Percentiles rank a stretch among this genome's conserved stretches.
Conservation (phyloP, 2,797 vertebrate genomes). For the Enteromius thamalakanensis region DNA sequence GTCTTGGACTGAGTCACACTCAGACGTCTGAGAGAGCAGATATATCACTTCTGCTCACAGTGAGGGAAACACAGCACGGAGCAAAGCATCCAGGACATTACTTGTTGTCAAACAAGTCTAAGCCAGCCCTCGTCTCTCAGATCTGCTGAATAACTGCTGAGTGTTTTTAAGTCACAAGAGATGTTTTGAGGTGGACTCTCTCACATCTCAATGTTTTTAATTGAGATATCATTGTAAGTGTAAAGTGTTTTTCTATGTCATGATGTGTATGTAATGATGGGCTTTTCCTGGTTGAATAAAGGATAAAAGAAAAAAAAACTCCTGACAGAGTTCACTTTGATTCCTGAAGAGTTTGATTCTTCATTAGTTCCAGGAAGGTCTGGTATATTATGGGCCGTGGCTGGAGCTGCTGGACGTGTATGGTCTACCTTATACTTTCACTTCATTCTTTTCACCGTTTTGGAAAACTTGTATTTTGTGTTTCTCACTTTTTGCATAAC, state of each 20-base stretch:
- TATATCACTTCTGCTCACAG: not conserved
- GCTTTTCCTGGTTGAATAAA: no score
- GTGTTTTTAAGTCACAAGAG: no score
- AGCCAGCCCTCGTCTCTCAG: not conserved
- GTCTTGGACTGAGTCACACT: not conserved
- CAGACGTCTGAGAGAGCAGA: not conserved
- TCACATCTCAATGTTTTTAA: no score
- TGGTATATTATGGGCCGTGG: not conserved
- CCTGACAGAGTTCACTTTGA: not conserved
- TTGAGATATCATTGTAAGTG: no score
- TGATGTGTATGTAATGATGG: no score
- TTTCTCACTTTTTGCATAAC: no score
- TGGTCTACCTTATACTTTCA: not conserved
- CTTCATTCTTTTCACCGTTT: no score
- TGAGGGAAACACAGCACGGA: not conserved
- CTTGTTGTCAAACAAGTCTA: not conserved
- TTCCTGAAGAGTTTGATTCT: not conserved
- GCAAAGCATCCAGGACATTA: not conserved
- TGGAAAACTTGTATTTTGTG: no score
- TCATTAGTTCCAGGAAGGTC: not conserved
- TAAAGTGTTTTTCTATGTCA: no score
- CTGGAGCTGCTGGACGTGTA: not conserved
- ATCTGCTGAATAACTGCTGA: no score
- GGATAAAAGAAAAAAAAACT: no score
- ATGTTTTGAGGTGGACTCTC: no score